Conservation (phyloP, 2,113 vertebrate species). For the Clarias macrocephalus region DNA sequence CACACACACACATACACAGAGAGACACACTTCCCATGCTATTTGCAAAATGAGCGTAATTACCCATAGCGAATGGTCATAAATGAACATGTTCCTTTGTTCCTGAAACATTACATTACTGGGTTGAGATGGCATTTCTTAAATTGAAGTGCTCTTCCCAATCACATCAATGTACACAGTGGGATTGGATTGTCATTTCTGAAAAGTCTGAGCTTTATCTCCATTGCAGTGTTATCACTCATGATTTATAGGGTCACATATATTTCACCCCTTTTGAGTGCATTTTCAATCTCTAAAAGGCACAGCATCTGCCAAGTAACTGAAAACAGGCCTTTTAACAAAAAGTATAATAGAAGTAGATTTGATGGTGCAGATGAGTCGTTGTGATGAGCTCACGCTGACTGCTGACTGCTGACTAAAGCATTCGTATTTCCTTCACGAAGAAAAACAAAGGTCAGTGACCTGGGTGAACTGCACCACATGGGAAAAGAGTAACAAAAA, state of each 20-base stretch:
- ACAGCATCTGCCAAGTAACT: constrained; percentile 1
- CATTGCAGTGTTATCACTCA: constrained; percentile 6
- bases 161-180: constrained; percentile 20
- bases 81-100: constrained; percentile 43
- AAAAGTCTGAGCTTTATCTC: constrained; percentile 16
- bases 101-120: constrained; percentile 42
- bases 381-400: constrained; percentile 40
- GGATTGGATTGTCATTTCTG: constrained; percentile 26
- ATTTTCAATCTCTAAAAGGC: constrained; percentile 15
- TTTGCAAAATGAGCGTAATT: constrained; percentile 63
- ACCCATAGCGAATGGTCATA: constrained; percentile 59
- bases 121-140: constrained; percentile 25
- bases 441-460: constrained; percentile 39
- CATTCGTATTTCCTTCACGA: constrained; percentile 50
- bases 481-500: constrained; percentile 26
- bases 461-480: constrained; percentile 2
- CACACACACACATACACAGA: constrained; percentile 33
- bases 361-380: constrained; percentile 33
- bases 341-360: constrained; percentile 34
- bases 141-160: constrained; percentile 48
- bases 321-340: constrained; percentile 25
- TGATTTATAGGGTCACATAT: constrained; percentile 35
- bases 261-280: constrained; percentile 20
- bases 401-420: constrained; percentile 48
- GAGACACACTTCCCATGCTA: constrained; percentile 53